Evolutionary conservation across 2,797 vertebrate species (phyloP).

Genomic region (Siniperca scherzeri): DNA sequence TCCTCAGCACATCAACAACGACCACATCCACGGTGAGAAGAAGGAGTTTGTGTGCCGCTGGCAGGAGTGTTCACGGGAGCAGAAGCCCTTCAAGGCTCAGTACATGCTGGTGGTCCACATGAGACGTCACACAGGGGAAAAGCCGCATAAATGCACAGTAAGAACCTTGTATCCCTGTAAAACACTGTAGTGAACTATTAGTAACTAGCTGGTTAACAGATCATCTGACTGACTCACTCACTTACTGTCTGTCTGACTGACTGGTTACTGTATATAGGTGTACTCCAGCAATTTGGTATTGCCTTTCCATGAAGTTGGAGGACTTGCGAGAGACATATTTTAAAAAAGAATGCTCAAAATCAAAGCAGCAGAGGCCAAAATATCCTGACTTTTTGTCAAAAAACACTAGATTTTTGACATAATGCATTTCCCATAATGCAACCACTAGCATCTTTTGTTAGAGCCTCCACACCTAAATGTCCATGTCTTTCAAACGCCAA

Average conservation of each 20-base stretch:
- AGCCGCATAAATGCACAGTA: slow-evolving; percentile 99
- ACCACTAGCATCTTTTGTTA: background rate
- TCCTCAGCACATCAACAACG: slow-evolving; percentile 97
- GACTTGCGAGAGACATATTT: background rate
- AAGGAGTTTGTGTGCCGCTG: slow-evolving; percentile 99
- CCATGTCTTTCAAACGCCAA: background rate
- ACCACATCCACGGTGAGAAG: slow-evolving; percentile 99
- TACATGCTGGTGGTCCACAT: slow-evolving; percentile 99
- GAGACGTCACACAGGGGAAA: slow-evolving; percentile 97
- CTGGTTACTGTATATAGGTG: background rate
- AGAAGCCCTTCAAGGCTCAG: slow-evolving; percentile 99
- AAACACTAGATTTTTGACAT: background rate
- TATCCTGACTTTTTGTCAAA: background rate
- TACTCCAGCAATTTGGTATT: background rate
- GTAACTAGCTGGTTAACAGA: background rate
- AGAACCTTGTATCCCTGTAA: slow-evolving; percentile 50
- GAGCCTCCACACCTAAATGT: background rate
- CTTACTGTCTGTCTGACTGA: background rate
- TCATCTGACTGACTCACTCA: background rate
- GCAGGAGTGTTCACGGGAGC: slow-evolving; percentile 96
- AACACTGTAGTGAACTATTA: background rate
- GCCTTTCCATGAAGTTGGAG: background rate
- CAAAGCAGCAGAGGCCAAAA: background rate
- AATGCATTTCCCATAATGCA: slow-evolving; percentile 14
- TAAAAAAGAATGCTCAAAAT: background rate